These are phyloP conservation scores for Columbina picui DNA, from an alignment of 2,113 vertebrate species.

Conservation along the genomic window DNA sequence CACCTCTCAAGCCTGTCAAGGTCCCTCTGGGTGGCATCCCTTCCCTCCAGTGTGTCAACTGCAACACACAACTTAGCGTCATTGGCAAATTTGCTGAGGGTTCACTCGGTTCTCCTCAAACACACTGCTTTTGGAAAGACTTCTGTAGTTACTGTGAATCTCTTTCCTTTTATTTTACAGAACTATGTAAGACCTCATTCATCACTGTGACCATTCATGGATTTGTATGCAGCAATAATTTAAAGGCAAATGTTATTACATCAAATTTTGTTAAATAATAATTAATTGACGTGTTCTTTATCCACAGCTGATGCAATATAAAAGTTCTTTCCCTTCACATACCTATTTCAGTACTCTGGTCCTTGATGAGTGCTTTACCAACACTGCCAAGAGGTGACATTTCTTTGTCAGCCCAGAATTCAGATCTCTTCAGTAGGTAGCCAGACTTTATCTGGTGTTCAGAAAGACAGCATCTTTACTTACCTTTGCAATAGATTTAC, in stretches of 20 bases:
- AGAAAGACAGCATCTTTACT: neutral
- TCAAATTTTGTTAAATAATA: neutral
- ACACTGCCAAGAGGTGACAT: neutral
- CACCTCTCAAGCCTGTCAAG: no score
- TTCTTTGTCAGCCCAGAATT: neutral
- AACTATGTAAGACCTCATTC: neutral
- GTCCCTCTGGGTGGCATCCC: no score
- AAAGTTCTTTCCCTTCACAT: neutral
- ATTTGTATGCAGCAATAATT: neutral
- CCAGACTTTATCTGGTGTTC: neutral
- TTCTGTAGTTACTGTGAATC: neutral
- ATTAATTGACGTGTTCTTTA: neutral
- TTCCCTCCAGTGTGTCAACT: no score
- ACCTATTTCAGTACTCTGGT: neutral
- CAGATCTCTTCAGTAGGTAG: neutral
- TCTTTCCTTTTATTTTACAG: neutral
- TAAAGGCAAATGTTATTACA: neutral
- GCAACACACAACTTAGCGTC: no score
- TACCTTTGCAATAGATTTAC: neutral
- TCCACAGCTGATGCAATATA: neutral
- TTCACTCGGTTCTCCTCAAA: no score
- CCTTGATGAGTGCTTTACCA: neutral
- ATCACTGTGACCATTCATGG: neutral
- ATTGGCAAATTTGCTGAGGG: no score
- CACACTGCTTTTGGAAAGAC: neutral